Evolutionary conservation across 2,113 vertebrate species (phyloP).

Genomic region (Scatophagus argus): DNA sequence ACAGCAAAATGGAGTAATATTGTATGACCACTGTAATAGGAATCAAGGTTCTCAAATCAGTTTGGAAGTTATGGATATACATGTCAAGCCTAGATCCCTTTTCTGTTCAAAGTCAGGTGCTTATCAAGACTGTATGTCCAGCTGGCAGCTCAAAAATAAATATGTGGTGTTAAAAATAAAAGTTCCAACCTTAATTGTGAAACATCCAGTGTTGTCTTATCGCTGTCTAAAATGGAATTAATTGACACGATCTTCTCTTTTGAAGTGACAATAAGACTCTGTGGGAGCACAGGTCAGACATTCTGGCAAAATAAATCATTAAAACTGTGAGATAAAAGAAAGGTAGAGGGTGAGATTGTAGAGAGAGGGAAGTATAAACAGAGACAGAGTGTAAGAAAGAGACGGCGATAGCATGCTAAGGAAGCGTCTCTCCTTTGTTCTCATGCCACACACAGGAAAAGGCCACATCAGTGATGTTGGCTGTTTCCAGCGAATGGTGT

Average conservation of each 20-base stretch:
- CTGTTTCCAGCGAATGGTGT: slow-evolving; percentile 68
- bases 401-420: slow-evolving; percentile 57
- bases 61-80: slow-evolving; percentile 25
- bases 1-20: slow-evolving; percentile 69
- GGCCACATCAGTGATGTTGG: slow-evolving; percentile 73
- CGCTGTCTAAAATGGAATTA: slow-evolving; percentile 44
- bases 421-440: slow-evolving; percentile 74
- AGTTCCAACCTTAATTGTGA: slow-evolving; percentile 12
- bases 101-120: slow-evolving; percentile 20
- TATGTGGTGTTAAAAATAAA: slow-evolving; percentile 11
- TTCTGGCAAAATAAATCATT: slow-evolving; percentile 66
- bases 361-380: slow-evolving; percentile 37
- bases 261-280: slow-evolving; percentile 55
- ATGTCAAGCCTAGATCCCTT: slow-evolving; percentile 27
- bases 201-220: slow-evolving; percentile 18
- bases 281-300: slow-evolving; percentile 56
- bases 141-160: slow-evolving; percentile 19
- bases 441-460: slow-evolving; percentile 74
- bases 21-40: slow-evolving; percentile 50
- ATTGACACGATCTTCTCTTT: slow-evolving; percentile 49
- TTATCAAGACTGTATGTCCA: not conserved
- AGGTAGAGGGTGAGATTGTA: slow-evolving; percentile 47
- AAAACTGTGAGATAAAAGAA: slow-evolving; percentile 62
- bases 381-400: slow-evolving; percentile 35
- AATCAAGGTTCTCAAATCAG: slow-evolving; percentile 46